Percentiles rank a stretch among this genome's conserved stretches.
Conservation (phyloP, 2,113 vertebrate genomes). For the Glaucomys volans region DNA sequence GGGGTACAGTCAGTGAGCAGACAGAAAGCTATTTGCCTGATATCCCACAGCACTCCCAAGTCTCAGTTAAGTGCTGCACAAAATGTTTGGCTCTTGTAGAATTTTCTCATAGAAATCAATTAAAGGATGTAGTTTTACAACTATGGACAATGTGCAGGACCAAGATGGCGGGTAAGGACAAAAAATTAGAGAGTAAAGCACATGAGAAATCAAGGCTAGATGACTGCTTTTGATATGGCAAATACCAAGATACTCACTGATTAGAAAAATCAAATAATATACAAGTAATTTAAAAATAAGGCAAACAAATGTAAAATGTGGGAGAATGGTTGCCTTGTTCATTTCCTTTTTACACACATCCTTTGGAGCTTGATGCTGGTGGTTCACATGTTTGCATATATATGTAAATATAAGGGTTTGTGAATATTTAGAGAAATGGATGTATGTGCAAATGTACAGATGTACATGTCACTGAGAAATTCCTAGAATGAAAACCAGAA, state of each 20-base stretch:
- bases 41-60: too few relatives aligned
- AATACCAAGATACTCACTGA: neutral
- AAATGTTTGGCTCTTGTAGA: neutral
- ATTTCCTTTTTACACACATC: neutral
- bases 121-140: neutral
- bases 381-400: too few relatives aligned
- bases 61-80: neutral
- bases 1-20: neutral
- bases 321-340: neutral
- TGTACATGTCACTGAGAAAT: neutral
- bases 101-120: neutral
- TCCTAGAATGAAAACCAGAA: neutral
- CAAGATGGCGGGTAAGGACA: neutral
- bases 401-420: neutral
- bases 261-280: neutral
- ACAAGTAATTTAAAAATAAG: neutral
- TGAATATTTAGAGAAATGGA: fast-evolving
- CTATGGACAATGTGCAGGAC: neutral
- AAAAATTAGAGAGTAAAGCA: neutral
- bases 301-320: neutral
- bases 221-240: neutral
- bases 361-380: neutral
- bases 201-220: neutral
- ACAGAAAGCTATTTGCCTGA: neutral
- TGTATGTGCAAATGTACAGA: neutral